Conservation (phyloP, 2,797 vertebrate genomes). For the Ptychadena robeensis region DNA sequence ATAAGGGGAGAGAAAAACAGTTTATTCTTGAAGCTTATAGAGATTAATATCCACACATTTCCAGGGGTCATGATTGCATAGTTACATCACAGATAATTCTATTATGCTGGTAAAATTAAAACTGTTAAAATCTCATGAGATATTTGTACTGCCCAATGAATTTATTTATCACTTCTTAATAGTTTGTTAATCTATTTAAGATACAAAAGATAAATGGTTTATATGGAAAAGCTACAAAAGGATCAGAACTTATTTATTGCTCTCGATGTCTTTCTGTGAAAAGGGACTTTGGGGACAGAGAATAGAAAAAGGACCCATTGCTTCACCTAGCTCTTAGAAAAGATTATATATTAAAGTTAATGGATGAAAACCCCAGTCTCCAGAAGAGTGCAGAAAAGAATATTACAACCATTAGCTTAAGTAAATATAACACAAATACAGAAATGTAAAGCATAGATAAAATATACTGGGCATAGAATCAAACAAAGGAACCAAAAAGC, state of each 20-base stretch:
- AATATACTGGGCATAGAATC: too few species aligned
- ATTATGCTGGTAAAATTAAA: neutral
- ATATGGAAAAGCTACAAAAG: constrained; percentile 13
- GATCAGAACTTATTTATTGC: constrained; percentile 1
- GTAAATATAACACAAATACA: neutral
- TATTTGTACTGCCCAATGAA: constrained; percentile 2
- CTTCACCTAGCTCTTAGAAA: neutral
- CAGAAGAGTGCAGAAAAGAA: neutral
- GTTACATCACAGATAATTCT: constrained; percentile 11
- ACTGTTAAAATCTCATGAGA: neutral
- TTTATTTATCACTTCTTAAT: constrained; percentile 15
- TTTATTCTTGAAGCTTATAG: constrained; percentile 2
- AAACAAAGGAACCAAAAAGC: too few species aligned
- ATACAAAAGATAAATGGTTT: constrained; percentile 23
- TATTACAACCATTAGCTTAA: neutral
- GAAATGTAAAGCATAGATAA: neutral
- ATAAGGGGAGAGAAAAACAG: too few species aligned
- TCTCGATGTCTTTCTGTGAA: constrained; percentile 17
- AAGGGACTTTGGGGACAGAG: constrained; percentile 10
- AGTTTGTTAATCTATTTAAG: constrained; percentile 19
- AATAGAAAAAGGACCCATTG: constrained; percentile 1
- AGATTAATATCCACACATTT: neutral
- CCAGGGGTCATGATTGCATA: constrained; percentile 9
- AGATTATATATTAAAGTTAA: constrained; percentile 22
- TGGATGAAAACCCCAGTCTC: neutral